Conservation (phyloP, 2,797 vertebrate genomes). For the Hemibagrus guttatus region DNA sequence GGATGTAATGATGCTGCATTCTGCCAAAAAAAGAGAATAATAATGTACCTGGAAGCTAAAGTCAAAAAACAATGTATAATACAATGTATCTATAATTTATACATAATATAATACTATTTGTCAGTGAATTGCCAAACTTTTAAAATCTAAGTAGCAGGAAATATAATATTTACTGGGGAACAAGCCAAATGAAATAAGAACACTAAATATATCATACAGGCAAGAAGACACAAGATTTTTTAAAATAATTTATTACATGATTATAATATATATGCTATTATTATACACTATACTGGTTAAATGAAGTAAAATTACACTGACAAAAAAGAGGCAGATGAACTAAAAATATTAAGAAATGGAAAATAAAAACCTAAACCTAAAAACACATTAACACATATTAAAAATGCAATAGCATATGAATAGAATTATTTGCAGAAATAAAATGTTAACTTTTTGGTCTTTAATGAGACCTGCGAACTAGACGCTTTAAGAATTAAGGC, state of each 20-base stretch:
- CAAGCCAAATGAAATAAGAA: neutral
- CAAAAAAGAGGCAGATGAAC: neutral
- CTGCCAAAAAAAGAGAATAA: conserved; percentile 57
- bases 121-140: neutral
- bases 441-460: neutral
- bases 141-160: neutral
- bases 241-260: no score
- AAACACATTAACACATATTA: neutral
- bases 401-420: neutral
- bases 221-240: no score
- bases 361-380: neutral
- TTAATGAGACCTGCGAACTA: neutral
- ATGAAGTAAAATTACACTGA: neutral
- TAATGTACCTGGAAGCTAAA: neutral
- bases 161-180: neutral
- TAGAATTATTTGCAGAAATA: neutral
- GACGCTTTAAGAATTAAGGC: neutral
- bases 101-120: neutral
- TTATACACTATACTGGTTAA: neutral
- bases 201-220: neutral
- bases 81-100: no score
- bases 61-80: neutral
- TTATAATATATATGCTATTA: no score
- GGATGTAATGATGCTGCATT: conserved; percentile 65
- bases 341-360: neutral